Conservation (phyloP, 2,888 invertebrate genomes). For the Scelioninae gen. 1 region DNA sequence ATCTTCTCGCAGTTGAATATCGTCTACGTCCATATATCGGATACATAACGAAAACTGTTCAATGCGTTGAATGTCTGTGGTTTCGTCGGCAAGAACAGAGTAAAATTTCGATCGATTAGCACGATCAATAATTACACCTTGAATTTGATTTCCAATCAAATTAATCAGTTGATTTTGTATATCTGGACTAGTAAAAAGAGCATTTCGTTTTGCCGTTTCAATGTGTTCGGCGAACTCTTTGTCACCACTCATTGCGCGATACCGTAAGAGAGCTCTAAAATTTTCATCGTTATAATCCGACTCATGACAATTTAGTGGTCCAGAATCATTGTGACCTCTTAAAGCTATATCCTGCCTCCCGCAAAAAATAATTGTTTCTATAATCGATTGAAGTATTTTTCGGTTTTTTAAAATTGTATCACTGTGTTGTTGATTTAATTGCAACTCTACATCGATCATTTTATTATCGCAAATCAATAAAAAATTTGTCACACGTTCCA, state of each 20-base stretch:
- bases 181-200: slow-evolving; percentile 14
- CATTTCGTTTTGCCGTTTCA: slow-evolving; percentile 7
- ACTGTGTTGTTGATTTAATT: no score
- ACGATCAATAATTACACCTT: neutral
- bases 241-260: slow-evolving; percentile 7
- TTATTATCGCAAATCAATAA: no score
- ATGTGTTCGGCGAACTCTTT: neutral
- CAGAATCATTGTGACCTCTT: slow-evolving; percentile 17
- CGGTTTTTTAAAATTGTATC: no score
- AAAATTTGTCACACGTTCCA: no score
- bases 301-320: neutral
- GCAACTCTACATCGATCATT: no score
- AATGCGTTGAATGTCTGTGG: slow-evolving; percentile 19
- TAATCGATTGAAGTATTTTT: no score
- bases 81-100: slow-evolving; percentile 18
- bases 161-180: slow-evolving; percentile 18
- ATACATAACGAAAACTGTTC: slow-evolving; percentile 15
- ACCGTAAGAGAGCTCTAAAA: slow-evolving; percentile 4
- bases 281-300: slow-evolving; percentile 7
- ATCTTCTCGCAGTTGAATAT: slow-evolving; percentile 10
- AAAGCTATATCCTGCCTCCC: no score
- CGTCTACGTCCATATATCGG: slow-evolving; percentile 6
- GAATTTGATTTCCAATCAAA: neutral
- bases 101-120: slow-evolving; percentile 10
- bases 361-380: no score